Evolutionary conservation across 2,113 vertebrate species (phyloP).

Genomic region (Romanogobio albipinnatus): DNA sequence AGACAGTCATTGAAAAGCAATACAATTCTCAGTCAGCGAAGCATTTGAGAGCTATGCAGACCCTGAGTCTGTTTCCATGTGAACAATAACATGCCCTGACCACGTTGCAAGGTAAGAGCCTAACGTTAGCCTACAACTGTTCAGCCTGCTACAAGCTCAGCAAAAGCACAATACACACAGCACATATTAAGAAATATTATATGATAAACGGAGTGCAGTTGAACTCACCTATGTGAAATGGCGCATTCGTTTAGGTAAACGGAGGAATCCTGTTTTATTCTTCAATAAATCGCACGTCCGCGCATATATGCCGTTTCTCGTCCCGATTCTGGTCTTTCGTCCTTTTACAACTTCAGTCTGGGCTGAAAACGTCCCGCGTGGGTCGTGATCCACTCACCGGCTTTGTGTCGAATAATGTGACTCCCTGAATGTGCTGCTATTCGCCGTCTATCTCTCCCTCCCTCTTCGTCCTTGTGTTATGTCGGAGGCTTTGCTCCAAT

Average conservation of each 20-base stretch:
- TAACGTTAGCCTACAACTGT: constrained; percentile 31
- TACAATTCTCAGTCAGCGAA: background rate
- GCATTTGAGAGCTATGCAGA: constrained; percentile 64
- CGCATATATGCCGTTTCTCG: background rate
- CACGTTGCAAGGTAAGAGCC: constrained; percentile 45
- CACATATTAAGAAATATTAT: background rate
- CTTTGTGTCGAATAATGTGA: constrained; percentile 41
- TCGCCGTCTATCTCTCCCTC: constrained; percentile 52
- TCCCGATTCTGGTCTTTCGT: background rate
- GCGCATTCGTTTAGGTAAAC: background rate
- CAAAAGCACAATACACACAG: background rate
- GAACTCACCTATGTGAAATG: constrained; percentile 25
- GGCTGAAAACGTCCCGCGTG: constrained; percentile 20
- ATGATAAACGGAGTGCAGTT: background rate
- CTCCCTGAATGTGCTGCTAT: constrained; percentile 47
- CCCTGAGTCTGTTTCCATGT: constrained; percentile 68
- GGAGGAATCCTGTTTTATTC: background rate
- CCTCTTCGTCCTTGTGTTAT: constrained; percentile 67
- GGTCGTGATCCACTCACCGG: constrained; percentile 25
- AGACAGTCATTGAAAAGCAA: background rate
- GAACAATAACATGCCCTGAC: constrained; percentile 70
- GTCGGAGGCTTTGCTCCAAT: constrained; percentile 76
- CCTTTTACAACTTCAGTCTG: background rate
- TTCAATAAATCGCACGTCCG: background rate
- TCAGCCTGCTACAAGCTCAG: background rate